Conservation (phyloP, 2,113 vertebrate genomes). For the Apodemus speciosus region DNA sequence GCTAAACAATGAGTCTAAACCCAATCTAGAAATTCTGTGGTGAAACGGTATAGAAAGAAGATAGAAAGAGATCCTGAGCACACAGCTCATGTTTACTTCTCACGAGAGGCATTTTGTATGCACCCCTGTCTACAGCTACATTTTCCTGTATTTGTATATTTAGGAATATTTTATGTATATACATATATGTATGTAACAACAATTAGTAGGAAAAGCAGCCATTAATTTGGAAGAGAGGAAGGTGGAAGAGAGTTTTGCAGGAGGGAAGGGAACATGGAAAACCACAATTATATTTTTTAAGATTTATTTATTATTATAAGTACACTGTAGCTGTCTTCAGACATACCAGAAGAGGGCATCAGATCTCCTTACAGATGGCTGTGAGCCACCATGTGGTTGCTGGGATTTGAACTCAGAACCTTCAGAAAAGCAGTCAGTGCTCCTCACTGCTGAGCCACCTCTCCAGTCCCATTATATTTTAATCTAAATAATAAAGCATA, state of each 20-base stretch:
- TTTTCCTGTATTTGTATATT: not conserved
- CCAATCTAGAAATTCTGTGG: not conserved
- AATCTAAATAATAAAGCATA: not conserved
- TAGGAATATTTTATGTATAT: not conserved
- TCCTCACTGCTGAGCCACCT: no score
- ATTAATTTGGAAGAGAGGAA: not conserved
- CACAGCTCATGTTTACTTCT: not conserved
- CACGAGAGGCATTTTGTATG: no score
- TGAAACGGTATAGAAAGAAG: not conserved
- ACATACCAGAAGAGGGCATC: no score
- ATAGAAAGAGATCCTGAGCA: not conserved
- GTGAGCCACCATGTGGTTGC: no score
- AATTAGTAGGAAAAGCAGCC: not conserved
- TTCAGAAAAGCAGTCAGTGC: no score
- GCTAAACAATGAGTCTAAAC: not conserved
- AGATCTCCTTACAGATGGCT: no score
- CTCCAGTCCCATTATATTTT: not conserved
- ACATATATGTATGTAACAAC: not conserved
- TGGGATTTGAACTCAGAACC: no score
- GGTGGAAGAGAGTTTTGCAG: not conserved
- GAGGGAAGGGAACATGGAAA: not conserved
- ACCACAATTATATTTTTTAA: not conserved
- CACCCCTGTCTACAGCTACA: not conserved
- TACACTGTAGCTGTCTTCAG: no score
- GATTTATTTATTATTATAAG: no score